Conservation (phyloP, 2,888 invertebrate genomes). For the Cosmia trapezina region DNA sequence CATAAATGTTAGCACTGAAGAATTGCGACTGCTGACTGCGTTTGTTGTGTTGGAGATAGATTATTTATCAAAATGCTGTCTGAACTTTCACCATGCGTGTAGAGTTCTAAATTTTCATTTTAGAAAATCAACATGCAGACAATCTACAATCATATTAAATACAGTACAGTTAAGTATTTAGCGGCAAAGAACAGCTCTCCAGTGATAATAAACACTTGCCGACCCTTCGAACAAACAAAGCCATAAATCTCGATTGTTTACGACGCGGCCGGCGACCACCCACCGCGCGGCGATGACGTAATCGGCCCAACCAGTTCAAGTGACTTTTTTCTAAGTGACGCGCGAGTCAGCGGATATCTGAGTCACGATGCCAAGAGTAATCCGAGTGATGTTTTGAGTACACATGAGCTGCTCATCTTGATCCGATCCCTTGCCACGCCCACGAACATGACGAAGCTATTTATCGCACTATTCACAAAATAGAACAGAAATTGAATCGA, state of each 20-base stretch:
- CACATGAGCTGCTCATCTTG: slow-evolving; percentile 35
- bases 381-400: slow-evolving; percentile 14
- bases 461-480: slow-evolving; percentile 5
- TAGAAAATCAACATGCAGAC: background rate
- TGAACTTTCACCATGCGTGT: background rate
- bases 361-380: slow-evolving; percentile 25
- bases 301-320: no score
- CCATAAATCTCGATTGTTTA: no score
- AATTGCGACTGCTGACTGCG: no score
- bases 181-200: no score
- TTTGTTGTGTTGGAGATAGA: background rate
- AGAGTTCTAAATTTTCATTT: background rate
- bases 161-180: no score
- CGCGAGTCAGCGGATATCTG: no score
- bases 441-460: slow-evolving; percentile 29
- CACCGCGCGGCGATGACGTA: no score
- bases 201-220: no score
- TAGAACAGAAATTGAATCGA: slow-evolving; percentile 34
- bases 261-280: no score
- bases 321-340: no score
- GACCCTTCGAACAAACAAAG: no score
- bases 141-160: background rate
- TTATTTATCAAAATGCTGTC: background rate
- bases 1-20: background rate
- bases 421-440: slow-evolving; percentile 40